Evolutionary conservation across 1,140 invertebrate genomes (phyloP), one percentile per base, ranked within the genome.

Genomic region (Metaphire vulgaris): DNA sequence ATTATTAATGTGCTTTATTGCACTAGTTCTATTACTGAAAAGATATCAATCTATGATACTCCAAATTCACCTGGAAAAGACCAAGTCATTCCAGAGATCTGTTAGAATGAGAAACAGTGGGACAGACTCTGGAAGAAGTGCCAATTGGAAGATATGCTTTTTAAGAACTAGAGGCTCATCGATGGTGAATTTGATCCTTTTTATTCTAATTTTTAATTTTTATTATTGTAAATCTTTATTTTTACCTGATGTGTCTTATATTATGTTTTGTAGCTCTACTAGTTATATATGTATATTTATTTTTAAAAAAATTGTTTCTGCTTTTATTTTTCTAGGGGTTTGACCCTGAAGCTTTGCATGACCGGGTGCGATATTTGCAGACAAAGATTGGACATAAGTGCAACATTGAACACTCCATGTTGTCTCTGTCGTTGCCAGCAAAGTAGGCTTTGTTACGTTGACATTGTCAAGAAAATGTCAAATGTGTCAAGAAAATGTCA

Each of bases 301-400:
- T 56, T 56, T 56, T 16, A 30, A 2, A 30, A 29, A 21, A 72
- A 32, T 72, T 28, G 30, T 72, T n/a, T 33, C 32, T 72, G 70
- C 33, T 34, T 72, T n/a, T n/a, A n/a, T 32, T 29, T 32, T 33
- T 32, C 28, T 1, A 32, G 21, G 16, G 0, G 21, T 15, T 33
- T n/a, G 70, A 32, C 33, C 12, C 12, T 32, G 41, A 26, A 12
- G 33, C 31, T 31, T 31, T 72, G 41, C 41, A 21, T 21, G 21
- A 12, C 21, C 21, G 6, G 41, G 21, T 21, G 41, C 6, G 32
- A 16, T 31, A 32, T 32, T 33, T 33, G 33, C 31, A 72, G 41
- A 33, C 69, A 72, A 33, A 14, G 28, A n/a, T 71, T 33, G 31
- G 70, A 72, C 32, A 72, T 29, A 33, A 34, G 32, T 31, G 30